These are phyloP conservation scores for Astreopora myriophthalma DNA, from an alignment of 64 coral and sea anemone species.

Conservation along the genomic window DNA sequence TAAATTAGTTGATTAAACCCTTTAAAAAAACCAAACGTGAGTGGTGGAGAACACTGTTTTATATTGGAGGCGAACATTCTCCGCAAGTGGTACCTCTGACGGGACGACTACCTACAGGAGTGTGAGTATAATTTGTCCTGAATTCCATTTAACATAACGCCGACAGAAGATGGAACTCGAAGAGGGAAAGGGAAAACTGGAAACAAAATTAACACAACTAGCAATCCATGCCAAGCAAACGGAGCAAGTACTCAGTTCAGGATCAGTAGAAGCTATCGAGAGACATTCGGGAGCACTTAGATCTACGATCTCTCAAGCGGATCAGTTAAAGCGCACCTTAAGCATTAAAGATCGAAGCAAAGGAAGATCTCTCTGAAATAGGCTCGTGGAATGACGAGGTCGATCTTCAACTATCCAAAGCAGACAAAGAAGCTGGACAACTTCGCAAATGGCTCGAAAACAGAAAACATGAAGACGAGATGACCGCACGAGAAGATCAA, in stretches of 20 bases:
- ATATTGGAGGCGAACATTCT: not conserved
- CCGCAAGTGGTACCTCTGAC: constrained; percentile 27
- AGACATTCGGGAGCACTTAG: not conserved
- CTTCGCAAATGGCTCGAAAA: constrained; percentile 7
- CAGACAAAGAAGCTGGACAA: not conserved
- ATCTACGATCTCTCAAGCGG: not conserved
- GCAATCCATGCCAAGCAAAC: constrained; percentile 12
- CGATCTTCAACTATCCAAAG: not conserved
- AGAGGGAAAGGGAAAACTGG: not conserved
- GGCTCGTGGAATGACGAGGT: not conserved
- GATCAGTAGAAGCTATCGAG: constrained; percentile 30
- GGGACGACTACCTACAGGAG: not conserved
- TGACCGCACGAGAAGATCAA: constrained; percentile 11
- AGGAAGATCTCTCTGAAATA: constrained; percentile 10
- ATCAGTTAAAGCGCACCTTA: not conserved
- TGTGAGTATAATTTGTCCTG: constrained; percentile 31
- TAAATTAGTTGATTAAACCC: not conserved
- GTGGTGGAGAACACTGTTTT: not conserved
- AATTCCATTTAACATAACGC: not conserved
- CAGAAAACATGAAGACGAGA: constrained; percentile 18
- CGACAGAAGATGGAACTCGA: not conserved
- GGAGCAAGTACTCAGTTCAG: not conserved
- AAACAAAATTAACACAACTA: constrained; percentile 12
- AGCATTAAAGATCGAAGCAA: constrained; percentile 9
- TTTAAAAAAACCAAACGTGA: not conserved